Evolutionary conservation across 2,888 invertebrate genomes (phyloP).

Genomic region (Rapana venosa): DNA sequence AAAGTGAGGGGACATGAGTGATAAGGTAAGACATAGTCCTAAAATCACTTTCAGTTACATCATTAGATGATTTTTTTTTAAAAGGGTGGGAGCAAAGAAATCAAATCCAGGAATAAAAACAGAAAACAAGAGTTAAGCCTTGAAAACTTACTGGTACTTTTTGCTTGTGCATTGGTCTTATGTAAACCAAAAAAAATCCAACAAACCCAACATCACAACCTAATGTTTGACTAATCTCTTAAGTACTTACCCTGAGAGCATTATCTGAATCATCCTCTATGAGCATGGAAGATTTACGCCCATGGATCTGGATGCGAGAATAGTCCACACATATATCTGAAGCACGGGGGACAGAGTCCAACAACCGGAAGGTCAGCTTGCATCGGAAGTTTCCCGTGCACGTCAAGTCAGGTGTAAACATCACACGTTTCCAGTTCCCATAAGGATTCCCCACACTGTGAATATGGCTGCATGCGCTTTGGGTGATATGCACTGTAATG

Average conservation of each 20-base stretch:
- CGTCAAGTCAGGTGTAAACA: background rate
- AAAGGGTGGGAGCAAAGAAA: too few species aligned
- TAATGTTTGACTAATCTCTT: too few species aligned
- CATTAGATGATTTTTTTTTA: too few species aligned
- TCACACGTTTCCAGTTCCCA: background rate
- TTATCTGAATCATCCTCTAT: background rate
- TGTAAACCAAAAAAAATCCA: too few species aligned
- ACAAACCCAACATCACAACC: too few species aligned
- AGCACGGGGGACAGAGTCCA: background rate
- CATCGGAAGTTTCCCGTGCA: background rate
- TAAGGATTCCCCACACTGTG: background rate
- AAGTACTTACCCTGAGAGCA: background rate
- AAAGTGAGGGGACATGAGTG: too few species aligned
- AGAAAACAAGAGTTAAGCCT: too few species aligned
- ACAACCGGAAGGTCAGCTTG: background rate
- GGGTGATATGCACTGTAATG: background rate
- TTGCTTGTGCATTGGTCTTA: too few species aligned
- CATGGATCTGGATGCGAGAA: background rate
- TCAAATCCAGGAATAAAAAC: too few species aligned
- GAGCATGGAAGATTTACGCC: background rate
- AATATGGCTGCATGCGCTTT: background rate
- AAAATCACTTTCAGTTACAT: too few species aligned
- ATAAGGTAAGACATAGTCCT: too few species aligned
- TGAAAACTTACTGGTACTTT: too few species aligned
- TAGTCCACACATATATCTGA: slow-evolving; percentile 6